These are phyloP conservation scores for Archips crataeganus DNA, from an alignment of 2,888 invertebrate genomes.

Conservation along the genomic window DNA sequence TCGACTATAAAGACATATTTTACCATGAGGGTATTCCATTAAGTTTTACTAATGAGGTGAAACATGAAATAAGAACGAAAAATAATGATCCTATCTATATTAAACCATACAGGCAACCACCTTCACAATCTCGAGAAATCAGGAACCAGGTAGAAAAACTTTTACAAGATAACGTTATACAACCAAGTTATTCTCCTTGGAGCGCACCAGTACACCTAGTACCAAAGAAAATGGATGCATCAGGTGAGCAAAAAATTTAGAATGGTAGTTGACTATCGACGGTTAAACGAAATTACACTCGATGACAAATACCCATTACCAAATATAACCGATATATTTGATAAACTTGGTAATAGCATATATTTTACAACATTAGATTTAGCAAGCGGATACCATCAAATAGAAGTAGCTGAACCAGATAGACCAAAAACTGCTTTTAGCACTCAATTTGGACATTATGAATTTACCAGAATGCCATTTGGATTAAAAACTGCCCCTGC, in stretches of 20 bases:
- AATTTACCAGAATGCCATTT: slow-evolving; percentile 51
- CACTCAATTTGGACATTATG: slow-evolving; percentile 48
- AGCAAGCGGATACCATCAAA: slow-evolving; percentile 51
- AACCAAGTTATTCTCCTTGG: slow-evolving; percentile 56
- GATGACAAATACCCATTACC: no score
- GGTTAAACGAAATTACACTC: no score
- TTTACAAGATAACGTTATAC: slow-evolving; percentile 55
- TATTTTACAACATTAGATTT: slow-evolving; percentile 48
- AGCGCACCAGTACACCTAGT: slow-evolving; percentile 41
- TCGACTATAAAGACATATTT: slow-evolving; percentile 19
- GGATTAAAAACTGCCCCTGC: slow-evolving; percentile 42
- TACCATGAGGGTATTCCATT: slow-evolving; percentile 25
- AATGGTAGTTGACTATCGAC: no score
- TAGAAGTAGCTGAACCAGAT: slow-evolving; percentile 46
- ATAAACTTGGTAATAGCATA: not conserved
- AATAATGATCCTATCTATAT: slow-evolving; percentile 52
- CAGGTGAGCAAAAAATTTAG: no score
- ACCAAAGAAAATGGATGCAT: no score
- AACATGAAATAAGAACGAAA: slow-evolving; percentile 41
- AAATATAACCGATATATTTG: no score
- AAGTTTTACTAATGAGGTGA: slow-evolving; percentile 14
- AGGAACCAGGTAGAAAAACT: slow-evolving; percentile 53
- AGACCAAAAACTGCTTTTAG: slow-evolving; percentile 49
- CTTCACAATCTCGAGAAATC: slow-evolving; percentile 51
- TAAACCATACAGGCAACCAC: slow-evolving; percentile 50